Base-by-base conservation (phyloP, 64 coral and sea anemone genomes). In the Stichodactyla helianthus region DNA sequence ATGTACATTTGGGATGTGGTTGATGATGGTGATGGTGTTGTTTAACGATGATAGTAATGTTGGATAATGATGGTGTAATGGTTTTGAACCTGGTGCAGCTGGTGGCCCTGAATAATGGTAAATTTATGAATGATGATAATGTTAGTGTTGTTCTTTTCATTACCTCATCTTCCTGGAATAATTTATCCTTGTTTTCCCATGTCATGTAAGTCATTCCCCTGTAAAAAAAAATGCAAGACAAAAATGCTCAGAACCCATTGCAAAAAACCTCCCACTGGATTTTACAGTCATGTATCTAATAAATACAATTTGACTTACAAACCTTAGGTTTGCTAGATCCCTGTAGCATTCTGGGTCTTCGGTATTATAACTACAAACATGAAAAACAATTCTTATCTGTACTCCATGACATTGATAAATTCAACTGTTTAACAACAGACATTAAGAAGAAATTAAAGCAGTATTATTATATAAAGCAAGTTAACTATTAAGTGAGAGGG, bases 161-260 rank as follows among this genome's bases (percentile, higher is more conserved):
- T 54, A 96, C 94, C 91, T 96, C 94, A 52, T 96, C 94, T 64
- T 96, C 58, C 22, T 93, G 94, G 59, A 77, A 83, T 23, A 96
- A 85, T 58, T 88, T 88, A 18, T 82, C 71, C 10, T 74, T 88
- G 59, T 88, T 44, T 86, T 96, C 94, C 94, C 94, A 96, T 8
- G 94, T 96, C 62, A 96, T 85, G 88, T 96, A 96, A 20, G 88
- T 96, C 51, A 96, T 91, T 59, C 94, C 94, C 85, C 94, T 96
- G 80, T 16, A 89, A 90, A 54, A 51, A 54, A 51, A 60, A 89
- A 13, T 1, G 52, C 0, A 53, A 10, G 10, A 19, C 7, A 27
- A 68, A 7, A 22, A 26, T 74, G 0, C 20, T 23, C 2, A 44
- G 2, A 3, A 44, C 2, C 35, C 28, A 31, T 31, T 31, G 28